A percentile compares a stretch with the other conserved stretches of the same genome.
phyloP scores from a whole-genome alignment of 2,113 vertebrate genomes.

The Quiscalus mexicanus region DNA sequence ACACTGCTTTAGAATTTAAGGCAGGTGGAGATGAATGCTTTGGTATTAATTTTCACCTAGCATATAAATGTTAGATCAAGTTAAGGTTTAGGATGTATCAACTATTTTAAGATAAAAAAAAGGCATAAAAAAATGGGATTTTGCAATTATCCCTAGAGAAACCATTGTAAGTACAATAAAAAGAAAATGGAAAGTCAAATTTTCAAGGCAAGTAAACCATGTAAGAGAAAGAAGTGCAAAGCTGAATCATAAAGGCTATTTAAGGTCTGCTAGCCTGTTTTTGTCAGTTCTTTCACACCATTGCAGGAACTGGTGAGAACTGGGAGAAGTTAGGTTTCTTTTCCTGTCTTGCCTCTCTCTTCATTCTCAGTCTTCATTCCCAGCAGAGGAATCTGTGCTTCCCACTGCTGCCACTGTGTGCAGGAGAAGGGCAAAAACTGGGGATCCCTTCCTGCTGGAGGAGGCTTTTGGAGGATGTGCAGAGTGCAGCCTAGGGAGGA shows the following conservation, averaged over 20 bases:
- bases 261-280: not conserved
- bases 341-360: not conserved
- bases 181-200: not conserved
- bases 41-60: constrained; percentile 7
- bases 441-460: fast-evolving
- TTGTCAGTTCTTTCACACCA: not conserved
- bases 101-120: not conserved
- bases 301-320: not conserved
- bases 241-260: not conserved
- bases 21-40: constrained; percentile 4
- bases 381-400: not conserved
- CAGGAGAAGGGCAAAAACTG: not conserved
- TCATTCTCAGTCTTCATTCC: not conserved
- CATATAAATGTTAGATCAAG: not conserved
- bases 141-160: not conserved
- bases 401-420: not conserved
- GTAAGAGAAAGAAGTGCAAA: not conserved
- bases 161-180: not conserved
- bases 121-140: not conserved
- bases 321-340: not conserved
- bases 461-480: fast-evolving
- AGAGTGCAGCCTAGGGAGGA: not conserved
- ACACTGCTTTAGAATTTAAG: not conserved
- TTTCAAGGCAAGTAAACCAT: not conserved
- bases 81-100: not conserved